phyloP scores from a whole-genome alignment of 2,797 vertebrate genomes.

The Pelochelys cantorii region DNA sequence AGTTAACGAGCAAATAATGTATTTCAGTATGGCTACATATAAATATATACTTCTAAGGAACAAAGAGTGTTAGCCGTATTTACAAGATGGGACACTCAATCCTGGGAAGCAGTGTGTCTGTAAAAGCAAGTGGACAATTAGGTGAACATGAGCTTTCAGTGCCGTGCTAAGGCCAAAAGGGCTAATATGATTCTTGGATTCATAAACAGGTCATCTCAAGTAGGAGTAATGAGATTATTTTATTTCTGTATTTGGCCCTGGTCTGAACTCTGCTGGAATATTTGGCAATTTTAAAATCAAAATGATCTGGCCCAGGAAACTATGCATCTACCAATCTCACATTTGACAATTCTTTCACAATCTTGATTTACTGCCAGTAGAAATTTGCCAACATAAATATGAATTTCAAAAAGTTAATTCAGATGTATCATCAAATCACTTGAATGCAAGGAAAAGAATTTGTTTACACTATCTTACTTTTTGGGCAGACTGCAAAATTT shows the following conservation, averaged over 20 bases:
- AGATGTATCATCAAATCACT: neutral
- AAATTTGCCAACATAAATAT: neutral
- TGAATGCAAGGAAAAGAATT: neutral
- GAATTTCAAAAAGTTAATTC: constrained; percentile 24
- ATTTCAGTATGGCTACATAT: neutral
- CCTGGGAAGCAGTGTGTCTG: neutral
- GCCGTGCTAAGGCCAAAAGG: neutral
- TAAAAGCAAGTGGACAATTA: neutral
- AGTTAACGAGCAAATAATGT: neutral
- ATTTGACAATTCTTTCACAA: neutral
- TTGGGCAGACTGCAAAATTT: constrained; percentile 32
- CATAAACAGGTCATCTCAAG: neutral
- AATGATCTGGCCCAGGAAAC: neutral
- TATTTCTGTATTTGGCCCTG: neutral
- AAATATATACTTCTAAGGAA: neutral
- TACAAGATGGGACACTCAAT: neutral
- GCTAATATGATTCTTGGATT: neutral
- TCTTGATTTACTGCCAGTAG: constrained; percentile 6
- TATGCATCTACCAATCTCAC: neutral
- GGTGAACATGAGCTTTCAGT: neutral
- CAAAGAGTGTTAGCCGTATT: neutral
- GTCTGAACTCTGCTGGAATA: neutral
- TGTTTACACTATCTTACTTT: neutral
- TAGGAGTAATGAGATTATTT: neutral
- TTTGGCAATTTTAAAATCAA: neutral